Percentiles rank a stretch among this genome's conserved stretches.
Evolutionary conservation across 2,113 vertebrate genomes (phyloP).

Genomic region (Elaphurus davidianus): DNA sequence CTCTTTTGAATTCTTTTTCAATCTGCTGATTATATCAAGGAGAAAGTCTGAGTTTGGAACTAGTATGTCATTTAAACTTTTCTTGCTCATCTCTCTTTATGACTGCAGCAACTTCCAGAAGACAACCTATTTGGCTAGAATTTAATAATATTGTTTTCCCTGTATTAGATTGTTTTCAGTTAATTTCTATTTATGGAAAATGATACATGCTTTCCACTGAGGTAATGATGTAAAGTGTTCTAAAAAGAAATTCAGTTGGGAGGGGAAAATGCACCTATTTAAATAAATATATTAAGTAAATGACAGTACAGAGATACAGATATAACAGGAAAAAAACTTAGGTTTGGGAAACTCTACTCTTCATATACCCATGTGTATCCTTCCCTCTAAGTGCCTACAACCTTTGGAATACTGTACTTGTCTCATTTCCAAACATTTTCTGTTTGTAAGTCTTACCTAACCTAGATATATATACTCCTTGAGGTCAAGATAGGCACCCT

Average conservation of each 20-base stretch:
- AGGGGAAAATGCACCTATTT: neutral
- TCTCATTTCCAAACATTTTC: neutral
- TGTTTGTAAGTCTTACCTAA: neutral
- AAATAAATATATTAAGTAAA: neutral
- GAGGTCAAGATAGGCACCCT: neutral
- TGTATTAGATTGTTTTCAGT: slow-evolving; percentile 36
- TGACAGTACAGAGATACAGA: neutral
- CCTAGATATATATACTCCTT: neutral
- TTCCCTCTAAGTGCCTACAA: neutral
- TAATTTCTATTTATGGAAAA: slow-evolving; percentile 20
- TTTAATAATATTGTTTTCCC: neutral
- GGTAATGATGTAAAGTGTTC: neutral
- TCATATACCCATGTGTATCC: neutral
- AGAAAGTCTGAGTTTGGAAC: neutral
- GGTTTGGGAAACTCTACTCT: neutral
- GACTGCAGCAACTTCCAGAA: neutral
- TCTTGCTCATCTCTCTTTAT: neutral
- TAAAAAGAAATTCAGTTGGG: slow-evolving; percentile 8
- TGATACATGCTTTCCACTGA: neutral
- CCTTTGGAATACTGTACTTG: neutral
- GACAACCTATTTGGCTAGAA: slow-evolving; percentile 4
- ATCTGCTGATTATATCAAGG: neutral
- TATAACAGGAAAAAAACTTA: neutral
- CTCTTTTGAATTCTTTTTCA: neutral
- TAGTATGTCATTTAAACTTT: neutral